Percentiles rank a stretch among this genome's conserved stretches.
phyloP scores from a whole-genome alignment of 2,113 vertebrate genomes.

The Caloenas nicobarica region DNA sequence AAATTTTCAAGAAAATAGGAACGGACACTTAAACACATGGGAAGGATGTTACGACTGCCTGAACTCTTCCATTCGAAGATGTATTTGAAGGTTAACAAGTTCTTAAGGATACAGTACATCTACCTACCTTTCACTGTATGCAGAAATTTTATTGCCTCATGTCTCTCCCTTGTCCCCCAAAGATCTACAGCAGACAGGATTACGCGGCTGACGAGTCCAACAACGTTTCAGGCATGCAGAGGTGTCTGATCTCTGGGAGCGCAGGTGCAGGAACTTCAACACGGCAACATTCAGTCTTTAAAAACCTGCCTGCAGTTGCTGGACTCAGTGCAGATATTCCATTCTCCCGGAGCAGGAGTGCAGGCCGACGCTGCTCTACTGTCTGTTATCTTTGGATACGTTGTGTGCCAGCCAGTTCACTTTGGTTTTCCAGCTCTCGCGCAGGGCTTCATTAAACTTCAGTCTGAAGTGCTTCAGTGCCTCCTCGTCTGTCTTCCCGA shows the following conservation, averaged over 20 bases:
- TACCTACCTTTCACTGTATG: not conserved
- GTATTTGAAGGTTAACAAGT: not conserved
- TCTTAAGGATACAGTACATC: not conserved
- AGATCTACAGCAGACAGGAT: not conserved
- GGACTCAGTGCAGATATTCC: not conserved
- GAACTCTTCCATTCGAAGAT: not conserved
- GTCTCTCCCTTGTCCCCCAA: not conserved
- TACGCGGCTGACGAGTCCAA: not conserved
- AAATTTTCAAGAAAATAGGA: not conserved
- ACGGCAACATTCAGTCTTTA: not conserved
- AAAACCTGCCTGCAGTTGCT: not conserved
- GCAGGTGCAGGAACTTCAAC: accelerated
- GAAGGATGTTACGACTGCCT: not conserved
- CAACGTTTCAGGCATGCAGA: not conserved
- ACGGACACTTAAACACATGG: not conserved
- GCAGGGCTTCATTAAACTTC: constrained; percentile 95
- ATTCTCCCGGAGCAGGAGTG: not conserved
- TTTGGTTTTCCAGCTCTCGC: constrained; percentile 99
- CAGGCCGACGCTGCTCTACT: constrained; percentile 48
- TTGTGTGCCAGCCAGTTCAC: constrained; percentile 99
- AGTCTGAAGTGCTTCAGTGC: constrained; percentile 96
- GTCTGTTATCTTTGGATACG: constrained; percentile 94
- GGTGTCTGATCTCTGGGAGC: not conserved
- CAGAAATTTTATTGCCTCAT: not conserved
- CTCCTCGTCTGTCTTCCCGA: constrained; percentile 93